Percentiles rank a stretch among this genome's conserved stretches.
These are phyloP conservation scores for Lypha dubia DNA, from an alignment of 2,888 invertebrate genomes.

Conservation along the genomic window DNA sequence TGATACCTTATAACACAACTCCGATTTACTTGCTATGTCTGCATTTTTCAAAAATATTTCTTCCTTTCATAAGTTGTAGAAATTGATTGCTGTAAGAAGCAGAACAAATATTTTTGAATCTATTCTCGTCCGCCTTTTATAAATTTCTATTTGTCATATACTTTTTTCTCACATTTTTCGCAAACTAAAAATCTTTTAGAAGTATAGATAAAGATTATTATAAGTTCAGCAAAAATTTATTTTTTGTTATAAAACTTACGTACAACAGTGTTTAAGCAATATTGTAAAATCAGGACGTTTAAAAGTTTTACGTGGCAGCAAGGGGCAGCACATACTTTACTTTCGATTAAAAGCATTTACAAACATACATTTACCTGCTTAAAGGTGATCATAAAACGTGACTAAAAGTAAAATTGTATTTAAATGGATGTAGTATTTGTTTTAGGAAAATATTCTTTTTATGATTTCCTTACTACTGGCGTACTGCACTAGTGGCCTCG, in stretches of 20 bases:
- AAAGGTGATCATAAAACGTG: constrained; percentile 34
- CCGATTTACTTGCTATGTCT: no score
- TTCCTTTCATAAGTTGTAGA: no score
- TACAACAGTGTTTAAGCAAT: background rate
- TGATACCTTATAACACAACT: no score
- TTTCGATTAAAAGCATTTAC: constrained; percentile 9
- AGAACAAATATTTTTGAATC: no score
- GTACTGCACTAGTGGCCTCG: background rate
- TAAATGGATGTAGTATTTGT: background rate
- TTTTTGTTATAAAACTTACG: background rate
- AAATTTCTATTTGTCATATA: no score
- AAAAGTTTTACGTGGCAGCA: background rate
- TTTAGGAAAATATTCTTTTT: background rate
- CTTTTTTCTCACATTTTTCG: no score
- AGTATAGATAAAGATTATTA: no score
- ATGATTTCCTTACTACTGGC: background rate
- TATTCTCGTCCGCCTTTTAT: no score
- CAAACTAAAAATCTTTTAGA: no score
- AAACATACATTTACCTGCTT: background rate
- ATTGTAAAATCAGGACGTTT: background rate
- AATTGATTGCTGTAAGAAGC: no score
- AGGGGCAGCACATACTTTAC: background rate
- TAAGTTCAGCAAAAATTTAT: no score
- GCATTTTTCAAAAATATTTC: no score
- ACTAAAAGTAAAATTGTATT: background rate